Conservation (phyloP, 2,888 invertebrate species). For the Julus scandinavius region DNA sequence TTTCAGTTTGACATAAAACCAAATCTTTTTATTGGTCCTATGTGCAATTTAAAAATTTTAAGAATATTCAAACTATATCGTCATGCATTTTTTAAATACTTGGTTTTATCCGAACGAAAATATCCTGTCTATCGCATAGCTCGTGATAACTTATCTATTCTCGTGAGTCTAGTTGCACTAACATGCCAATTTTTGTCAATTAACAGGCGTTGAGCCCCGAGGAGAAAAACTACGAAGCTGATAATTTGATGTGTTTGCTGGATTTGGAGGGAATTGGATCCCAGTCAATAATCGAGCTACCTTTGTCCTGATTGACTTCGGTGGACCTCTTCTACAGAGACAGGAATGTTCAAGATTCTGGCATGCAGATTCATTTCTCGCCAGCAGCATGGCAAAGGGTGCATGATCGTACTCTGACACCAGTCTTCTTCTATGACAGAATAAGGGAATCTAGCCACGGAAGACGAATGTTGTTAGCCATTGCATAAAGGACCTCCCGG, state of each 20-base stretch:
- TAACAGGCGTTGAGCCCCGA: neutral
- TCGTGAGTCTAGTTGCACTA: neutral
- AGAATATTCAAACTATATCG: no score
- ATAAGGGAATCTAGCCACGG: no score
- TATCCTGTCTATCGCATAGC: no score
- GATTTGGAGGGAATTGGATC: slow-evolving; percentile 16
- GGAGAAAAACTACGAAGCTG: neutral
- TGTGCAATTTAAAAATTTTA: no score
- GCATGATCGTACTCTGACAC: neutral
- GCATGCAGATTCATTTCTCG: neutral
- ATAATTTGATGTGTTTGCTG: slow-evolving; percentile 37
- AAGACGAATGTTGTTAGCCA: neutral
- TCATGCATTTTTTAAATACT: no score
- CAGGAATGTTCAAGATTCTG: neutral
- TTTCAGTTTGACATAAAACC: no score
- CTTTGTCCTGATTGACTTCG: neutral
- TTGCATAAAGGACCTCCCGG: neutral
- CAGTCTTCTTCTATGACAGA: neutral
- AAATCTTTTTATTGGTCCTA: no score
- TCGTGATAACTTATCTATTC: no score
- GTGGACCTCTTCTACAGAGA: neutral
- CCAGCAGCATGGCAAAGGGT: neutral
- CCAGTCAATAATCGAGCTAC: slow-evolving; percentile 33
- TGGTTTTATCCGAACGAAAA: neutral
- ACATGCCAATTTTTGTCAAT: neutral